Evolutionary conservation across 2,797 vertebrate genomes (phyloP).

Genomic region (Poecilia picta): DNA sequence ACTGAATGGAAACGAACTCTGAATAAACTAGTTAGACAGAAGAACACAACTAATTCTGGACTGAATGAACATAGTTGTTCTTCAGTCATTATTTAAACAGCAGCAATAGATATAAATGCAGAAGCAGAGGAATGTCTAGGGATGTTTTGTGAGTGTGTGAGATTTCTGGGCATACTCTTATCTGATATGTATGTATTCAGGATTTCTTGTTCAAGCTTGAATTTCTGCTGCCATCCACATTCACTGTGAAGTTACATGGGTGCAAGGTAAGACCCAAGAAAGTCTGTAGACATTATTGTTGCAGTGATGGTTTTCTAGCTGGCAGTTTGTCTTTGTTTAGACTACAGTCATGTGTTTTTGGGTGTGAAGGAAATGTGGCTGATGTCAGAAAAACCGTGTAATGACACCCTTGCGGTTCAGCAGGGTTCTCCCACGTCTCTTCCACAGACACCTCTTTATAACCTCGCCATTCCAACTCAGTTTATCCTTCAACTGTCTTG

Average conservation of each 20-base stretch:
- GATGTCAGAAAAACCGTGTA: constrained; percentile 64
- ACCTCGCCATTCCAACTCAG: constrained; percentile 48
- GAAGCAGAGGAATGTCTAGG: constrained; percentile 63
- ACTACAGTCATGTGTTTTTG: constrained; percentile 63
- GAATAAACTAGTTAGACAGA: constrained; percentile 57
- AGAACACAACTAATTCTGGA: constrained; percentile 42
- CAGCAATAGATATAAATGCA: constrained; percentile 55
- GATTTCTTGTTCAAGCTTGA: constrained; percentile 45
- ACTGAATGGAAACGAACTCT: constrained; percentile 37
- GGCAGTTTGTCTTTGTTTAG: constrained; percentile 39
- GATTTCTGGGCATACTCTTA: constrained; percentile 68
- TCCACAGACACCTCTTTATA: constrained; percentile 63
- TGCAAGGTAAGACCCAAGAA: constrained; percentile 29
- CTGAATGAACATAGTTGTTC: constrained; percentile 55
- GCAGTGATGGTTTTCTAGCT: constrained; percentile 21
- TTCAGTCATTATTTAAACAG: constrained; percentile 27
- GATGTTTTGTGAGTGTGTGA: constrained; percentile 44
- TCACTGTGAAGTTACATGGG: constrained; percentile 27
- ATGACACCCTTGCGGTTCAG: constrained; percentile 59
- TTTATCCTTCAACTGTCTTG: constrained; percentile 38
- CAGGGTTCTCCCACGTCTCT: constrained; percentile 57
- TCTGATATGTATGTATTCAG: constrained; percentile 70
- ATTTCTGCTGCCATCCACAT: constrained; percentile 33
- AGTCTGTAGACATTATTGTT: constrained; percentile 11
- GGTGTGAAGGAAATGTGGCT: constrained; percentile 68